Evolutionary conservation across 2,888 invertebrate genomes (phyloP).

Genomic region (Drosophila phalerata): DNA sequence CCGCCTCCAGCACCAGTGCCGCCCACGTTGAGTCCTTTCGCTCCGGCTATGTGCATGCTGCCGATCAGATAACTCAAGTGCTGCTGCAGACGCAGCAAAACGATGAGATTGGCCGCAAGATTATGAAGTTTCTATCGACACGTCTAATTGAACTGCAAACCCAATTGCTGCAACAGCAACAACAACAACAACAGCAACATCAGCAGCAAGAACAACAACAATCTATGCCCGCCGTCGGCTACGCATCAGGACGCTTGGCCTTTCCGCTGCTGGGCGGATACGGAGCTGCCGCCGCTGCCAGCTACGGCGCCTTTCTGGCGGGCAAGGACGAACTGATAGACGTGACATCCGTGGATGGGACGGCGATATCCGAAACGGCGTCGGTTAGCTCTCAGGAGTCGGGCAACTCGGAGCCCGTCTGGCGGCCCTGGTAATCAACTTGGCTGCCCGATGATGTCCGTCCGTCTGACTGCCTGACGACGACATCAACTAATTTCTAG

Average conservation of each 20-base stretch:
- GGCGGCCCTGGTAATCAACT: constrained; percentile 81
- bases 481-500: constrained; percentile 58
- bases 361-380: constrained; percentile 74
- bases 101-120: constrained; percentile 86
- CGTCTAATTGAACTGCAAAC: constrained; percentile 88
- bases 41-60: constrained; percentile 95
- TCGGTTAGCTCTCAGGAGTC: constrained; percentile 79
- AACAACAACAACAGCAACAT: constrained; percentile 34
- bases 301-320: constrained; percentile 65
- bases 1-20: constrained; percentile 84
- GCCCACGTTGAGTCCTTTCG: constrained; percentile 93
- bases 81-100: constrained; percentile 90
- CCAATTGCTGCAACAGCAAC: constrained; percentile 74
- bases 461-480: constrained; percentile 8
- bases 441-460: not conserved
- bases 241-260: constrained; percentile 44
- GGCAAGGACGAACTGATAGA: constrained; percentile 79
- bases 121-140: constrained; percentile 96
- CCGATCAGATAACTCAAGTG: constrained; percentile 94
- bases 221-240: constrained; percentile 42
- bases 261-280: constrained; percentile 61
- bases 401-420: constrained; percentile 76
- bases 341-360: constrained; percentile 80
- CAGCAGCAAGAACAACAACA: constrained; percentile 57
- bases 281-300: constrained; percentile 63